These are phyloP conservation scores for Suricata suricatta DNA, from an alignment of 2,113 vertebrate genomes.

Conservation along the genomic window DNA sequence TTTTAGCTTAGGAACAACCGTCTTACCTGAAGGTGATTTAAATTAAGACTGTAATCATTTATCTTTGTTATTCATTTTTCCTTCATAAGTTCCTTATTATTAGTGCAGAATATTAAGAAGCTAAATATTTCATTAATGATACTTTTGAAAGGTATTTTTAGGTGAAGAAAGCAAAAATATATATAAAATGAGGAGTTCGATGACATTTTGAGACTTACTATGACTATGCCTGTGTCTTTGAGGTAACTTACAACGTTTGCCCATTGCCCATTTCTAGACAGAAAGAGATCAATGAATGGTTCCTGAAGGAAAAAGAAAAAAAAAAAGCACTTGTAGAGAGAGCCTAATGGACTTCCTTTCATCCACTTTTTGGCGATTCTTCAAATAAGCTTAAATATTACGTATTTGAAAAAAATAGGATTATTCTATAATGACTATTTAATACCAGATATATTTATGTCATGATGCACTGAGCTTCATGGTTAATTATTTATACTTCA, in stretches of 20 bases:
- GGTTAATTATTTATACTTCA: background rate
- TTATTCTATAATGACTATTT: background rate
- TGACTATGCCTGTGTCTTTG: background rate
- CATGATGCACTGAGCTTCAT: background rate
- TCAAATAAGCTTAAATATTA: background rate
- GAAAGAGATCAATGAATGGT: background rate
- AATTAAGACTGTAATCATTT: background rate
- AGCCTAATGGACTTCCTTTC: background rate
- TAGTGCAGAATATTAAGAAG: background rate
- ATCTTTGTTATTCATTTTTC: background rate
- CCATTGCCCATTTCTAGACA: background rate
- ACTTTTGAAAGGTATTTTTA: background rate
- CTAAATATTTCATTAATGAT: background rate
- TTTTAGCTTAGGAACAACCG: background rate
- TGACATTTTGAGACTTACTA: background rate
- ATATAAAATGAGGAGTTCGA: background rate
- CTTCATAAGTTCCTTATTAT: background rate
- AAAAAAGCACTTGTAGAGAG: background rate
- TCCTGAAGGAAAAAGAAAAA: background rate
- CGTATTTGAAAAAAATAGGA: background rate
- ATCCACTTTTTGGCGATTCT: background rate
- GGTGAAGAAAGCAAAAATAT: background rate
- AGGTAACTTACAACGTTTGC: background rate
- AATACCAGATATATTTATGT: background rate
- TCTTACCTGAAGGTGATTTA: constrained; percentile 3